Percentiles rank a stretch among this genome's conserved stretches.
Evolutionary conservation across 2,797 vertebrate species (phyloP).

Genomic region (Anas bernieri): DNA sequence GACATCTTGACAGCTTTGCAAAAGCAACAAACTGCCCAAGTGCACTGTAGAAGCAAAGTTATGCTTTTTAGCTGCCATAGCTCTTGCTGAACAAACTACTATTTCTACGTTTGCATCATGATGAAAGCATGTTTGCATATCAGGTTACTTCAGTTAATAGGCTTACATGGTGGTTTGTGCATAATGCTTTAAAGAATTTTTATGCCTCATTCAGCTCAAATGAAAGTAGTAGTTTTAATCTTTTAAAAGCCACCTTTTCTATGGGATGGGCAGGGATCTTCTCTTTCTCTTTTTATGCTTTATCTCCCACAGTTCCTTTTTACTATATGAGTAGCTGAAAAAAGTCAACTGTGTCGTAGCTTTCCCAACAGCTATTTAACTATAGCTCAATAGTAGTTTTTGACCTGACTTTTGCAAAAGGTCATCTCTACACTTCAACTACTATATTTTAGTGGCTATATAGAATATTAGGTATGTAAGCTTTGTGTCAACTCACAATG

Average conservation of each 20-base stretch:
- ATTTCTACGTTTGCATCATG: neutral
- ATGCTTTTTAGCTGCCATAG: neutral
- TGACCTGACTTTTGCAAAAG: neutral
- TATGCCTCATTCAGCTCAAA: neutral
- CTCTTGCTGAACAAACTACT: neutral
- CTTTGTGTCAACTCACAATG: neutral
- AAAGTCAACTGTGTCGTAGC: neutral
- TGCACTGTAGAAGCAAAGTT: neutral
- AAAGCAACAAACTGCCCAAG: neutral
- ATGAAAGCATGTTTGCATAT: neutral
- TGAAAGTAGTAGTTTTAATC: neutral
- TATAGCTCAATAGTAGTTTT: neutral
- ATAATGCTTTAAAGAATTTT: neutral
- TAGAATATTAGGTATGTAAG: neutral
- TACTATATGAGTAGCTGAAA: neutral
- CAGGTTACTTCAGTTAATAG: neutral
- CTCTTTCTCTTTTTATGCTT: neutral
- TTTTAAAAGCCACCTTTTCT: neutral
- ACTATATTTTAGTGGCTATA: neutral
- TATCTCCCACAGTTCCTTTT: neutral
- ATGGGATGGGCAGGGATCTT: neutral
- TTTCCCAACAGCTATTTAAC: neutral
- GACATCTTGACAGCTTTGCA: neutral
- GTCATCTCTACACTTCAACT: neutral
- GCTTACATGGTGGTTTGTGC: neutral